phyloP scores from a whole-genome alignment of 2,113 vertebrate species.

The Hippopotamus amphibius region DNA sequence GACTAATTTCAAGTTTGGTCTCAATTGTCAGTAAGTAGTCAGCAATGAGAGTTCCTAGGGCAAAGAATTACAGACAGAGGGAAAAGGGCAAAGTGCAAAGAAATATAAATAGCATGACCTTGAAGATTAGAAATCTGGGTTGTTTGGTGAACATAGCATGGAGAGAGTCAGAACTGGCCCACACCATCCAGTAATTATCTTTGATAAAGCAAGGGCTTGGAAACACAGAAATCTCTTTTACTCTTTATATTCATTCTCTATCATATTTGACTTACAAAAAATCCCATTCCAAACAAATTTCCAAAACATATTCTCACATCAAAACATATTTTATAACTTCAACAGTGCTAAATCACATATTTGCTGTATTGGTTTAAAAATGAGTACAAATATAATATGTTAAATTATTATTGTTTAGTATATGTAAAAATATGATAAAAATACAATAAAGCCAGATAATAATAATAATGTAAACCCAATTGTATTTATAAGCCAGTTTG shows the following conservation, averaged over 20 bases:
- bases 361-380: neutral
- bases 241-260: neutral
- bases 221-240: neutral
- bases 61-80: neutral
- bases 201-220: neutral
- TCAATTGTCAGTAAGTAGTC: neutral
- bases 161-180: neutral
- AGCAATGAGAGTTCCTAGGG: neutral
- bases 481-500: slow-evolving; percentile 59
- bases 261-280: neutral
- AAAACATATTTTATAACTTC: slow-evolving; percentile 7
- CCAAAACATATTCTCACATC: neutral
- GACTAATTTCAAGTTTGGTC: neutral
- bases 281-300: neutral
- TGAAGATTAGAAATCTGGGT: neutral
- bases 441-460: slow-evolving; percentile 14
- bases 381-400: neutral
- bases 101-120: neutral
- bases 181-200: neutral
- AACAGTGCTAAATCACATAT: neutral
- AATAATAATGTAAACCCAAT: slow-evolving; percentile 58
- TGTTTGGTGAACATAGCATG: neutral
- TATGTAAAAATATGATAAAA: neutral
- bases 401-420: neutral
- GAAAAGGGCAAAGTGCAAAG: neutral